Base-by-base conservation (phyloP, 2,797 vertebrate species). In the Vireo griseus region DNA sequence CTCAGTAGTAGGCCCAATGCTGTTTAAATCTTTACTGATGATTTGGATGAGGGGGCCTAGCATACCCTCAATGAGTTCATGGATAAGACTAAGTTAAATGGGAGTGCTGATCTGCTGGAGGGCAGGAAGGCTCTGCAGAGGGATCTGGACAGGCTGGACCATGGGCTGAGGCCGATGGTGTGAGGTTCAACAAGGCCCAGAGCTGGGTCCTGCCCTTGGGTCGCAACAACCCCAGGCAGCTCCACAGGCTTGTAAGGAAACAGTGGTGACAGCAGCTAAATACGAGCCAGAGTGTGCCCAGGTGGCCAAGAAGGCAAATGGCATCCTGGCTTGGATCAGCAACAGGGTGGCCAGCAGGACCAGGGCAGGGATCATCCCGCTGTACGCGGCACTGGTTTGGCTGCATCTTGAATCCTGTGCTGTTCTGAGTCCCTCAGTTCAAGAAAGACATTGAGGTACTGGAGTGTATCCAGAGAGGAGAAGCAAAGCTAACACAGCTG, bases 361-460 rank as follows among this genome's bases (percentile, higher is more conserved):
- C 25, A 54, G 35, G 42, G 7, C 63, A 68, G 31, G 4, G 48
- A 61, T 5, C 35, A 25, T 31, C 47, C 28, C 19, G 12, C 25
- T 52, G 47, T 5, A 3, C 21, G 24, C 0, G 2, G 69, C 35
- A 48, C 15, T n/a, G 6, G 2, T n/a, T 47, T 48, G 35, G 47
- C 21, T 11, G 3, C 54, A 28, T 6, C 25, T 22, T 6, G 5
- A 35, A 31, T 35, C 26, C 15, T n/a, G 26, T 16, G 40, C 40
- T 54, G 35, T n/a, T 61, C 40, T 48, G 22, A 45, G 31, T 5
- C 26, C 15, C 7, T 14, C 40, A 52, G 2, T 35, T 33, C 45
- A 67, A 66, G 20, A 28, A 71, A 31, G 29, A 73, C 40, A 54
- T 2, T 54, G 25, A 52, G 10, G 21, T 24, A 9, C 47, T 74